Evolutionary conservation across 1,140 invertebrate species (phyloP).

Genomic region (Zelostemma sp.): DNA sequence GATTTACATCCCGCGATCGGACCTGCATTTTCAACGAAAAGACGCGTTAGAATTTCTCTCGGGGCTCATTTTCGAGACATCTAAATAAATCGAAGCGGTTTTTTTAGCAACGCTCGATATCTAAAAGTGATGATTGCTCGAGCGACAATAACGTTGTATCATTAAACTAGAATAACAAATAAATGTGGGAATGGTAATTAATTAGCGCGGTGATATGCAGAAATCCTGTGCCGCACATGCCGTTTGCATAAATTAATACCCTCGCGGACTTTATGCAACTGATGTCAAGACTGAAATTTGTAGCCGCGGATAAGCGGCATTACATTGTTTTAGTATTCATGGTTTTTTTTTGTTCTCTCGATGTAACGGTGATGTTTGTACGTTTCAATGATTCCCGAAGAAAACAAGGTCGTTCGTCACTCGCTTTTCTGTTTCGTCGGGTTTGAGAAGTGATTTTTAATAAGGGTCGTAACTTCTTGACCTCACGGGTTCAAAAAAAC

Average conservation of each 20-base stretch:
- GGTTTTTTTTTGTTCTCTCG: neutral
- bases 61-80: too few species aligned
- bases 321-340: neutral
- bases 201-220: slow-evolving; percentile 30
- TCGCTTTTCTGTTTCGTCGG: neutral
- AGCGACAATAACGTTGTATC: too few species aligned
- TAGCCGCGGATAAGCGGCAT: neutral
- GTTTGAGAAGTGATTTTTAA: slow-evolving; percentile 17
- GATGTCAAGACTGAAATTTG: neutral
- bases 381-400: too few species aligned
- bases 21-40: slow-evolving; percentile 61
- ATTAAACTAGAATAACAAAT: slow-evolving; percentile 26
- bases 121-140: too few species aligned
- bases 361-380: neutral
- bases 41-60: too few species aligned
- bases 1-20: slow-evolving; percentile 74
- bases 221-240: slow-evolving; percentile 19
- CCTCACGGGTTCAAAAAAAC: neutral
- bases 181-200: slow-evolving; percentile 27
- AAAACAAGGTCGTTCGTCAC: neutral
- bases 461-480: slow-evolving; percentile 21
- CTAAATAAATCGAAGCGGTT: neutral
- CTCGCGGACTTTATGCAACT: slow-evolving; percentile 34
- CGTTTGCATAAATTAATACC: slow-evolving; percentile 46
- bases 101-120: too few species aligned